Evolutionary conservation across 2,113 vertebrate species (phyloP), one percentile per base, ranked within the genome.

Genomic region (Mesocricetus auratus): DNA sequence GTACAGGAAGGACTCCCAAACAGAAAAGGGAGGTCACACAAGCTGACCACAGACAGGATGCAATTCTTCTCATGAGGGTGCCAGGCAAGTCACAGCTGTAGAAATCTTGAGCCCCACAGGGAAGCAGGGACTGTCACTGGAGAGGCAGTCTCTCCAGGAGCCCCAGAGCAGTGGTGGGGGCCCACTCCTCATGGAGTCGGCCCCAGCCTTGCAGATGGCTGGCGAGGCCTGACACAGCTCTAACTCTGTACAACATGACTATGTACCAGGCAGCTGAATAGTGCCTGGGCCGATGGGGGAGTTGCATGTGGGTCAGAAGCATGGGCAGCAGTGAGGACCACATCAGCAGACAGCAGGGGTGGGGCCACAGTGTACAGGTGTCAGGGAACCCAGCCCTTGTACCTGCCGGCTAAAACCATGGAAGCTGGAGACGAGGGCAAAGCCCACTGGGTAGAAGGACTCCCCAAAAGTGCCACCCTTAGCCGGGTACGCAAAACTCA

Each of bases 221-320:
- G 47, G 50, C 10, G 33, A 33, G 86, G 31, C 53, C 74, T 22
- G 8, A 31, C 1, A 2, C 33, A 62, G 22, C 87, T 45, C 64
- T 47, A 12, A 66, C 50, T 36, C 50, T n/a, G 26, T 56, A n/a
- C 66, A 29, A 6, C 16, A 29, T 69, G 15, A 60, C 21, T 47
- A 21, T 47, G 45, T 0, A 29, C 2, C 60, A 62, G 16, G 29
- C 4, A 15, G 39, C 31, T 50, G 33, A 6, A 29, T 0, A 0
- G 36, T 42, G 11, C 17, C 11, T 8, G 50, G 31, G 93, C 24
- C 0, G 21, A 50, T 6, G 31, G 58, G 33, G 2, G 16, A 16
- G 11, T 24, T 8, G 8, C 77, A 42, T 77, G 42, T 22, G 9
- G 45, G 42, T 36, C 11, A 9, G 69, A 83, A 92, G n/a, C n/a